These are phyloP conservation scores for Ricordea florida DNA, from an alignment of 92 coral and sea anemone genomes.

Conservation along the genomic window DNA sequence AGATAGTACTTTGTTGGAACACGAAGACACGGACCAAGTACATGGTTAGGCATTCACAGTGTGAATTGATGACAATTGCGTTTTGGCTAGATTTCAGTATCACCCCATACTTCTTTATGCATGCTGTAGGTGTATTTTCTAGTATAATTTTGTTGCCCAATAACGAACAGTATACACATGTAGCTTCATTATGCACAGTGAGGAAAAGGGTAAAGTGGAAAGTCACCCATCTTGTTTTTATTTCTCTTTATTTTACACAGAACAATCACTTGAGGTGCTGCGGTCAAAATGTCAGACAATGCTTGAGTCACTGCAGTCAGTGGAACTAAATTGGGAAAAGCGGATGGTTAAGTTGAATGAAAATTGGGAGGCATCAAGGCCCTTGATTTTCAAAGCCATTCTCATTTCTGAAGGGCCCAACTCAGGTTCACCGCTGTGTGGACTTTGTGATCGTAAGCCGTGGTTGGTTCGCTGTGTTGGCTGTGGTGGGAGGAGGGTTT, in stretches of 20 bases:
- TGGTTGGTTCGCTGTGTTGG: background rate
- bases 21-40: too few relatives aligned
- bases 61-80: too few relatives aligned
- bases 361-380: constrained; percentile 4
- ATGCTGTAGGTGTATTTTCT: too few relatives aligned
- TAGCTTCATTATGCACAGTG: too few relatives aligned
- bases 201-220: too few relatives aligned
- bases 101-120: too few relatives aligned
- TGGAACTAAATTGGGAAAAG: background rate
- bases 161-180: too few relatives aligned
- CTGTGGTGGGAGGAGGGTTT: background rate
- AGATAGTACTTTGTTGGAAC: too few relatives aligned
- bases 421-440: background rate
- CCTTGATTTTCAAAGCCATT: constrained; percentile 8
- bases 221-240: too few relatives aligned
- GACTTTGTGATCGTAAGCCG: background rate
- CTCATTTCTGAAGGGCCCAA: background rate
- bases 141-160: too few relatives aligned
- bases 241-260: background rate
- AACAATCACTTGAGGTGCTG: background rate
- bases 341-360: background rate
- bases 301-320: background rate
- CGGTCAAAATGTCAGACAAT: background rate
- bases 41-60: too few relatives aligned
- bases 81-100: too few relatives aligned